Evolutionary conservation across 2,797 vertebrate species (phyloP), one percentile per base, ranked within the genome.

Genomic region (Sternarchorhynchus goeldii): DNA sequence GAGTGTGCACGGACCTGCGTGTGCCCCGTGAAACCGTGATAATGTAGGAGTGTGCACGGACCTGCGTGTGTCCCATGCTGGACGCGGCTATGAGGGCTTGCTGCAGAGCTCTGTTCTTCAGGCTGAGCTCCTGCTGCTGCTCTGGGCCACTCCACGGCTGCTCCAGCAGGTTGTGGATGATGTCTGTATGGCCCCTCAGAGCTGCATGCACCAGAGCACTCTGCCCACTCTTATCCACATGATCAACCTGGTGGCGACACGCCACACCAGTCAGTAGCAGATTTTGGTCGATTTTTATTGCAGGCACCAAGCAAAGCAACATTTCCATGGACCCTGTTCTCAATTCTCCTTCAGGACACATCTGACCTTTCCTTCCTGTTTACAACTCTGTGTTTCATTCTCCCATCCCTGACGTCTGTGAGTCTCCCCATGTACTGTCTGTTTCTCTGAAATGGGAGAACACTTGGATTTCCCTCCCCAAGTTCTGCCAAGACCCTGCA

Each of bases 191-290:
- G 71, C 98, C 97, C 81, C 96, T 88, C 82, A 99, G 90, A 0
- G 97, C 96, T 0, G 96, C 96, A 2, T 99, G 98, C 1, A 99
- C 95, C 84, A 99, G 86, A 0, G 96, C 93, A 80, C 96, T 96
- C 84, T 99, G 98, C 18, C 97, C 97, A 50, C 96, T 98, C 92
- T 97, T 98, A 91, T 99, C 98, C 69, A 95, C 87, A 2, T 91
- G 94, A 88, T 97, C 94, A 64, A 95, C 93, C 98, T 99, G 89
- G 8, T 64, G 64, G 58, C 1, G 1, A 78, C 29, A 36, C 16
- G 59, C 0, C 25, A 34, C 20, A 69, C n/a, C 36, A 62, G 18
- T 31, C 53, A 57, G 20, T 32, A 65, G 17, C 31, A 58, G 10
- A 45, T 31, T 45, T n/a, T 6, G 45, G 10, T 5, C 21, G 41